These are phyloP conservation scores for Perognathus longimembris DNA, from an alignment of 2,113 vertebrate genomes.

Conservation along the genomic window DNA sequence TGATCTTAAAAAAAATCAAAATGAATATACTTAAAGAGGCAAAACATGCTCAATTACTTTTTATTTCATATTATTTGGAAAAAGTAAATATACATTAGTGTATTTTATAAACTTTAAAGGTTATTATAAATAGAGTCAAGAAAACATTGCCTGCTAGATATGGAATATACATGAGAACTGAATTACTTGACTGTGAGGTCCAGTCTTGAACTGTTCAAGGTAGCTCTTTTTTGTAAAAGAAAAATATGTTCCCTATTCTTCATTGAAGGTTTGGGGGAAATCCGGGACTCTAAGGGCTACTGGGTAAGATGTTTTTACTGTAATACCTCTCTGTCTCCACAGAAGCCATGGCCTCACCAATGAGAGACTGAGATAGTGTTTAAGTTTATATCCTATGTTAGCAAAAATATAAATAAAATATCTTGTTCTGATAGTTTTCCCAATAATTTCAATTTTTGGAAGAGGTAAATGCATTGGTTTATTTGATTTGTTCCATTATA, in stretches of 20 bases:
- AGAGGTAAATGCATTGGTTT: not conserved
- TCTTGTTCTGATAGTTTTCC: not conserved
- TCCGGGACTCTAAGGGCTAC: not conserved
- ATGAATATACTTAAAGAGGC: constrained; percentile 1
- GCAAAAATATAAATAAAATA: constrained; percentile 64
- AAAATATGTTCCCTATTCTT: not conserved
- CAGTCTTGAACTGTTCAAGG: not conserved
- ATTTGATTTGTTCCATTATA: not conserved
- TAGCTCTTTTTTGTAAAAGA: not conserved
- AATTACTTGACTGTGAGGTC: not conserved
- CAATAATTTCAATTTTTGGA: not conserved
- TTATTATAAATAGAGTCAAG: not conserved
- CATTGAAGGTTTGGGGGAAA: not conserved
- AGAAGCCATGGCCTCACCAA: not conserved
- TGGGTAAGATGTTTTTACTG: not conserved
- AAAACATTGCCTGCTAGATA: not conserved
- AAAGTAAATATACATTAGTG: not conserved
- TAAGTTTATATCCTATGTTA: constrained; percentile 36
- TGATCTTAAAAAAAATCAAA: constrained; percentile 60
- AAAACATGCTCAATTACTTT: not conserved
- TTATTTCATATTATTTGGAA: too few species aligned
- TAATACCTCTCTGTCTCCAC: not conserved
- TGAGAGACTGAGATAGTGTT: not conserved
- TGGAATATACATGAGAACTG: not conserved
- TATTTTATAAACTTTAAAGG: not conserved